These are phyloP conservation scores for Nycteola revayana DNA, from an alignment of 2,888 invertebrate species.

Conservation along the genomic window DNA sequence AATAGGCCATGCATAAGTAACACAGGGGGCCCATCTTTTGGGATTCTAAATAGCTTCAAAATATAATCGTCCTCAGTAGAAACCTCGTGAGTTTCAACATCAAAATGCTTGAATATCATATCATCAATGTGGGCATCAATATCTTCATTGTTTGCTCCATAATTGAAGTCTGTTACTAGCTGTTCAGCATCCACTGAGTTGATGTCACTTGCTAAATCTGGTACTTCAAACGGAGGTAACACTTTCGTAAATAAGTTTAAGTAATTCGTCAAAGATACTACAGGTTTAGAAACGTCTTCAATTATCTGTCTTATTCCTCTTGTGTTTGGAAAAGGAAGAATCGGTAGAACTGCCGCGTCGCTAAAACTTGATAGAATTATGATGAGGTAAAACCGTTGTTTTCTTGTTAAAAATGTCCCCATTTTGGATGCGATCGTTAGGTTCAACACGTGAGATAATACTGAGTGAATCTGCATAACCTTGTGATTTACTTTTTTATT, in stretches of 20 bases:
- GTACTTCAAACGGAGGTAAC: neutral
- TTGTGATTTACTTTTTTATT: too few relatives aligned
- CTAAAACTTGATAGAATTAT: too few relatives aligned
- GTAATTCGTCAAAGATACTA: too few relatives aligned
- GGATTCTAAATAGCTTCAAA: constrained; percentile 51
- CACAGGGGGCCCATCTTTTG: constrained; percentile 44
- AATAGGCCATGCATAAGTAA: constrained; percentile 65
- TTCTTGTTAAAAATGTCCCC: too few relatives aligned
- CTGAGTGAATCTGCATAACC: too few relatives aligned
- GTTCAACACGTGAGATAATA: too few relatives aligned
- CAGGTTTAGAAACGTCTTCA: too few relatives aligned
- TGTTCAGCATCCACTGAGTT: constrained; percentile 5
- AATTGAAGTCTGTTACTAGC: constrained; percentile 8
- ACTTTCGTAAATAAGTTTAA: constrained; percentile 4
- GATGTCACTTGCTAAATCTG: neutral
- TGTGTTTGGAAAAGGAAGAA: neutral
- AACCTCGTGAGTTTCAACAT: constrained; percentile 44
- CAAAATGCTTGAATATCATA: constrained; percentile 49
- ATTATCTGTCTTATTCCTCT: neutral
- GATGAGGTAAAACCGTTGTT: too few relatives aligned
- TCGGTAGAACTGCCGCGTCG: too few relatives aligned
- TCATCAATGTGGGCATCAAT: constrained; percentile 36
- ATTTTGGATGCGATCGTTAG: too few relatives aligned
- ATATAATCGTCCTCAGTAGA: constrained; percentile 55
- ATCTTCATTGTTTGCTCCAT: constrained; percentile 42